Evolutionary conservation across 2,113 vertebrate species (phyloP).

Genomic region (Otis tarda): DNA sequence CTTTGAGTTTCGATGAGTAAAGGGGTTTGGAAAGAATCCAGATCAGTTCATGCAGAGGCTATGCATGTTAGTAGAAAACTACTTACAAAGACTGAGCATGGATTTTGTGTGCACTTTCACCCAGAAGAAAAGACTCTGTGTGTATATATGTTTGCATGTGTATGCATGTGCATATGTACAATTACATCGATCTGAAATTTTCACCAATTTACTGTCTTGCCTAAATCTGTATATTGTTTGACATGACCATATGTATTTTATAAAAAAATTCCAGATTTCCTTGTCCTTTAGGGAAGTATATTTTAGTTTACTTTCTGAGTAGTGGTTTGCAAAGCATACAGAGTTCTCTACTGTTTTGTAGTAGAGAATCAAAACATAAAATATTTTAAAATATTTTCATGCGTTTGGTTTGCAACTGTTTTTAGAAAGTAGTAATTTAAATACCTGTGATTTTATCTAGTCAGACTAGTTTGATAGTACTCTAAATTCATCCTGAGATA

Average conservation of each 20-base stretch:
- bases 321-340: not conserved
- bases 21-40: slow-evolving; percentile 17
- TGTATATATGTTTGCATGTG: fast-evolving
- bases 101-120: not conserved
- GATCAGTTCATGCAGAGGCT: not conserved
- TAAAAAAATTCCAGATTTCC: slow-evolving; percentile 10
- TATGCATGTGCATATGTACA: not conserved
- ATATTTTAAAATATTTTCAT: not conserved
- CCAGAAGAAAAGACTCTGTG: not conserved
- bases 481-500: not conserved
- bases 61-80: not conserved
- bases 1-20: not conserved
- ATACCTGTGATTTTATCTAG: not conserved
- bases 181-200: not conserved
- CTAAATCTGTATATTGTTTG: slow-evolving; percentile 4
- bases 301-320: not conserved
- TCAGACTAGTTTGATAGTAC: not conserved
- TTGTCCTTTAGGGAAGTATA: slow-evolving; percentile 7
- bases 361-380: not conserved
- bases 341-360: not conserved
- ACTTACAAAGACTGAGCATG: not conserved
- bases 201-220: not conserved
- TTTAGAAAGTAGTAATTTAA: not conserved
- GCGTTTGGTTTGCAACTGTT: not conserved
- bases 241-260: not conserved